Conservation (phyloP, 2,113 vertebrate species). For the Regulus satrapa region DNA sequence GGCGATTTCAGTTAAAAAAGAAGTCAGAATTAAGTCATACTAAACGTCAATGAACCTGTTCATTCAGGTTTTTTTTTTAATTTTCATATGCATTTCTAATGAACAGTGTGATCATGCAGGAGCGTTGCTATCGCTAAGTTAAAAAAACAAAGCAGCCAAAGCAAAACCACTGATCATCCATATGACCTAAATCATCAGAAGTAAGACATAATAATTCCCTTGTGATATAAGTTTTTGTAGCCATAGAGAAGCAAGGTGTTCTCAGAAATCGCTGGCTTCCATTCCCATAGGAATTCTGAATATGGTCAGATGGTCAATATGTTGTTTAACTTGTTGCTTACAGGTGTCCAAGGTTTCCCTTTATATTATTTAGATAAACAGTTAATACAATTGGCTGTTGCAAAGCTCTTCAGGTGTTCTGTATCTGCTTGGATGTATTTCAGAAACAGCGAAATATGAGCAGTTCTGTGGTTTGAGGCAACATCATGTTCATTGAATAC, state of each 20-base stretch:
- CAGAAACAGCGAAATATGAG: neutral
- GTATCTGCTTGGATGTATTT: neutral
- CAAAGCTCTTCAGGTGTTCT: neutral
- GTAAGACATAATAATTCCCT: neutral
- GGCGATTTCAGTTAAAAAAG: neutral
- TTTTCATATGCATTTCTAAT: neutral
- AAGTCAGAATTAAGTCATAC: neutral
- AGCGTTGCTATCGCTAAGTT: neutral
- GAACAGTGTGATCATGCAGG: neutral
- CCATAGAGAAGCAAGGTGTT: neutral
- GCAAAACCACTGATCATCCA: rapidly evolving
- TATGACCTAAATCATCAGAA: neutral
- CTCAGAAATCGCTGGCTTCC: neutral
- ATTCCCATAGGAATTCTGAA: neutral
- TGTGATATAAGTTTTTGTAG: neutral
- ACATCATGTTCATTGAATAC: neutral
- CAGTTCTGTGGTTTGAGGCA: neutral
- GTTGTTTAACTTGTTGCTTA: neutral
- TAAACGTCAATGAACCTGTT: neutral
- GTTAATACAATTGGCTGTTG: neutral
- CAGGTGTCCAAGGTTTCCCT: neutral
- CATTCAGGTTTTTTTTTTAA: neutral
- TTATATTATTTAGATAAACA: neutral
- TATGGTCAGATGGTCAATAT: neutral
- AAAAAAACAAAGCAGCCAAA: neutral